phyloP scores from a whole-genome alignment of 1,140 invertebrate genomes.

The Acyrthosiphon pisum region DNA sequence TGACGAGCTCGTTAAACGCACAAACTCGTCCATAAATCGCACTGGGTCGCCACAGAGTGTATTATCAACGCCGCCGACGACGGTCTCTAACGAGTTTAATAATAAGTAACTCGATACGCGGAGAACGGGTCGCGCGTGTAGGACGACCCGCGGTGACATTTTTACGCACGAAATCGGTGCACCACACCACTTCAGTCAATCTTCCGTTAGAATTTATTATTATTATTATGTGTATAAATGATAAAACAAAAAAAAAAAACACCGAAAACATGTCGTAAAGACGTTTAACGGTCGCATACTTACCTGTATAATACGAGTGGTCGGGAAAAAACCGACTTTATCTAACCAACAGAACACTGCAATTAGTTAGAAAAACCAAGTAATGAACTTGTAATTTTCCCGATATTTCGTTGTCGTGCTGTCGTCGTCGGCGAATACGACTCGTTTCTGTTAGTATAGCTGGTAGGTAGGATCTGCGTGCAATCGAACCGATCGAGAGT shows the following conservation, averaged over 20 bases:
- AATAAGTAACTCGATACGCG: conserved; percentile 48
- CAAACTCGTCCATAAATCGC: conserved; percentile 56
- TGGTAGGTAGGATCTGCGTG: not conserved
- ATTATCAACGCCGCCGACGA: conserved; percentile 18
- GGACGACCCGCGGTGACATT: conserved; percentile 44
- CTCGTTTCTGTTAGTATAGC: not conserved
- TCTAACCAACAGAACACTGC: not conserved
- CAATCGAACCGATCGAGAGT: not conserved
- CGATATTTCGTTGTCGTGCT: not conserved
- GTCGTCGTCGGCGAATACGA: not conserved
- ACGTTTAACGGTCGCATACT: not conserved
- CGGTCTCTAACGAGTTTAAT: conserved; percentile 43
- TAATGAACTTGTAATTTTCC: not conserved
- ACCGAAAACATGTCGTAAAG: not conserved
- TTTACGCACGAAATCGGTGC: conserved; percentile 38
- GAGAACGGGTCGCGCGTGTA: not conserved
- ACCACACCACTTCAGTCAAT: not conserved
- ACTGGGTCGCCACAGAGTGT: conserved; percentile 11
- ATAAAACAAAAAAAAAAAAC: not conserved
- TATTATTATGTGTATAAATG: not conserved
- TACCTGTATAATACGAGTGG: not conserved
- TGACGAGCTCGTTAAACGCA: conserved; percentile 56
- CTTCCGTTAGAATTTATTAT: conserved; percentile 31
- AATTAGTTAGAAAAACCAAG: not conserved
- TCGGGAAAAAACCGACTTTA: not conserved